phyloP scores from a whole-genome alignment of 2,797 vertebrate genomes.

The Cuculus canorus region DNA sequence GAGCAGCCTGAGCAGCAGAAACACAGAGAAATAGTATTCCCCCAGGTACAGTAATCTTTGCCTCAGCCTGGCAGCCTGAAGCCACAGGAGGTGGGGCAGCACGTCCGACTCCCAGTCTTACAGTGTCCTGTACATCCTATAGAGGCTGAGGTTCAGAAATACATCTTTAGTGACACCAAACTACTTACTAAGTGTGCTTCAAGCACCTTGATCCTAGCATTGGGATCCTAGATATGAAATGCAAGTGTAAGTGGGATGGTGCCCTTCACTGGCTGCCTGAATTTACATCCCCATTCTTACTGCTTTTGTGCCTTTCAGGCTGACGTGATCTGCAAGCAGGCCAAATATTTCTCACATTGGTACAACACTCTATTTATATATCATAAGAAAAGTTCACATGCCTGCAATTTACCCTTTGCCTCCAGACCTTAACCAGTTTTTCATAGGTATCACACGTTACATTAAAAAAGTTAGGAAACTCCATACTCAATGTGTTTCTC shows the following conservation, averaged over 20 bases:
- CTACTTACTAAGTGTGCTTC: neutral
- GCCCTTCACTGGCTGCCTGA: neutral
- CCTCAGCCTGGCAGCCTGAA: neutral
- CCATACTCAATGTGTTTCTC: too few species aligned
- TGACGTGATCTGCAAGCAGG: neutral
- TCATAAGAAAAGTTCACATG: neutral
- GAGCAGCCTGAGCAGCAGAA: neutral
- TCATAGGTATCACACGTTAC: neutral
- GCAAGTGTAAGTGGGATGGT: neutral
- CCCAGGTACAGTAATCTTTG: neutral
- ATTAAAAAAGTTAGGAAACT: neutral
- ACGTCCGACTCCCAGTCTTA: rapidly evolving
- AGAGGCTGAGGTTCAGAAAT: neutral
- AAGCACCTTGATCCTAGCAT: neutral
- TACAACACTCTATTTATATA: neutral
- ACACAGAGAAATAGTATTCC: rapidly evolving
- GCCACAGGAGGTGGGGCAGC: neutral
- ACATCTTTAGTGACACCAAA: neutral
- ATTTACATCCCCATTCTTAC: neutral
- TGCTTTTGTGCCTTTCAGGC: neutral
- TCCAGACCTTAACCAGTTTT: neutral
- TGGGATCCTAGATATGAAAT: neutral
- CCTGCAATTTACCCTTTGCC: neutral
- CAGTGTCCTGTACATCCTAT: neutral
- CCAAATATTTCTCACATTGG: neutral